Conservation (phyloP, 2,113 vertebrate species). For the Pseudolaguvia tuberculata region DNA sequence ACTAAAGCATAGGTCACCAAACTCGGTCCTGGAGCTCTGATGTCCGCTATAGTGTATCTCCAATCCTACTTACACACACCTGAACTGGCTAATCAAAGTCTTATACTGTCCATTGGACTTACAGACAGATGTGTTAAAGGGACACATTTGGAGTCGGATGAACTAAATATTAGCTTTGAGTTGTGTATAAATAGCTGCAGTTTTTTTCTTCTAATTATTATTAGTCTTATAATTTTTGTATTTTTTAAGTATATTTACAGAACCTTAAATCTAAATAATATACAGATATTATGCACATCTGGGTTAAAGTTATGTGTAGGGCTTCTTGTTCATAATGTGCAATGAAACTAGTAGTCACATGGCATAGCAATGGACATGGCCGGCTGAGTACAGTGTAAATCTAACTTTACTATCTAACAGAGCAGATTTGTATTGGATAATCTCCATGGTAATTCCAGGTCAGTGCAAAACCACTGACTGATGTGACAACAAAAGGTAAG, state of each 20-base stretch:
- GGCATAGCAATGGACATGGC: conserved; percentile 9
- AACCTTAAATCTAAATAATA: neutral
- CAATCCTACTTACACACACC: too few relatives aligned
- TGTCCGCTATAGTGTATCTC: too few relatives aligned
- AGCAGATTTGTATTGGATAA: conserved; percentile 58
- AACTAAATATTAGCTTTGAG: too few relatives aligned
- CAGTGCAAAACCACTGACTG: neutral
- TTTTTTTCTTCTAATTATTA: neutral
- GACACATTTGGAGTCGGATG: too few relatives aligned
- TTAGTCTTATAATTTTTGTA: neutral
- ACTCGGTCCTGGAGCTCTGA: too few relatives aligned
- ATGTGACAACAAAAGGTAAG: conserved; percentile 25
- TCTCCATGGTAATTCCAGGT: conserved; percentile 58
- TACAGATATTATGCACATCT: neutral
- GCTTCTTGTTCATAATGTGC: neutral
- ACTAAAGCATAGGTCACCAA: too few relatives aligned
- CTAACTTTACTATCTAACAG: conserved; percentile 67
- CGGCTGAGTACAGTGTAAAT: conserved; percentile 16
- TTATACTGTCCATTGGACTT: too few relatives aligned
- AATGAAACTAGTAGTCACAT: neutral
- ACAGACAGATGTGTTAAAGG: too few relatives aligned
- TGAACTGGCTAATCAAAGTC: too few relatives aligned
- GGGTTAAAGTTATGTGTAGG: neutral
- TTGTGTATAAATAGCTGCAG: too few relatives aligned
- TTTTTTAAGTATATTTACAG: neutral